Conservation (phyloP, 2,113 vertebrate species). For the Passer domesticus region DNA sequence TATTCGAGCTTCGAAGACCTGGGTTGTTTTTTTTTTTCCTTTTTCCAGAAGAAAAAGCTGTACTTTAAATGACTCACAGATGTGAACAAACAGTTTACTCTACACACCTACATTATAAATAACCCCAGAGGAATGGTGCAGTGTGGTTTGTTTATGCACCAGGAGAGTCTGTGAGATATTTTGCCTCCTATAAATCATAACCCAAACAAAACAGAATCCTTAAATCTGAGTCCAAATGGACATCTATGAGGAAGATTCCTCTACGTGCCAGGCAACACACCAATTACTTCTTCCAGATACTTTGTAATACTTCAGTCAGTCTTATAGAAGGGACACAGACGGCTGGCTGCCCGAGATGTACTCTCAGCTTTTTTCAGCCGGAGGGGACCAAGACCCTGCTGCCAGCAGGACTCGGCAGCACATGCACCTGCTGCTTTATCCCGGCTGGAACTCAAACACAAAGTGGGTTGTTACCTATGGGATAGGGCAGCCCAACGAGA, state of each 20-base stretch:
- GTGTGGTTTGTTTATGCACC: neutral
- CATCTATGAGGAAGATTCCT: neutral
- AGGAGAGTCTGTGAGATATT: neutral
- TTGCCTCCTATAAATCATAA: neutral
- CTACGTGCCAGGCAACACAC: neutral
- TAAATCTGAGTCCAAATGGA: neutral
- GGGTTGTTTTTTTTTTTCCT: neutral
- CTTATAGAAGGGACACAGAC: neutral
- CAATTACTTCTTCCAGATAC: neutral
- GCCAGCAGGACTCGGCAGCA: neutral
- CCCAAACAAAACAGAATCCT: neutral
- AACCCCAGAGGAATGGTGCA: neutral
- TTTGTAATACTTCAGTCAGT: neutral
- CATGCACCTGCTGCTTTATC: neutral
- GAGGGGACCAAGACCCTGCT: neutral
- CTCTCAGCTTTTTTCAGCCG: neutral
- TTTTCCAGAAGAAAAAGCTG: neutral
- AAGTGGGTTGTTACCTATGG: rapidly evolving
- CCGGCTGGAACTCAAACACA: rapidly evolving
- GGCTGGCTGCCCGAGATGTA: rapidly evolving
- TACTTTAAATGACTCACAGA: neutral
- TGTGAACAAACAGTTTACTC: neutral
- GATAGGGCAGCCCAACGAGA: neutral
- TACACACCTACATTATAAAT: neutral
- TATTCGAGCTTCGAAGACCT: neutral